Base-by-base conservation (phyloP, 1,140 invertebrate genomes). In the Drosophila leontia region DNA sequence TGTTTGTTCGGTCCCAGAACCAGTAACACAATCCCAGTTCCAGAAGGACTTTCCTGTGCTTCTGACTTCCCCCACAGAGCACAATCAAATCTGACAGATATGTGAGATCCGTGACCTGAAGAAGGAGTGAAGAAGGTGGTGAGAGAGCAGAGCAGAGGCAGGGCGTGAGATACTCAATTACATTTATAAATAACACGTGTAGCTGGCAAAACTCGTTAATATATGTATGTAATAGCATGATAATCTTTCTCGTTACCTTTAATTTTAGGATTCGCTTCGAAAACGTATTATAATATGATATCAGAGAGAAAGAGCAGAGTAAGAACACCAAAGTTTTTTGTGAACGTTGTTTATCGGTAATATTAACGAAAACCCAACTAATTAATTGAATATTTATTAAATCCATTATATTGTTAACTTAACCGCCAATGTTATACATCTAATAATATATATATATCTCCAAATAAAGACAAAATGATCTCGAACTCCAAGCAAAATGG, bases 371-470 rank as follows among this genome's bases (percentile, higher is more conserved):
- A 62, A 57, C 62, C 62, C 34, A 69, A 69, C 61, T 53, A 69
- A 67, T 32, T 44, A 51, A 62, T 67, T 68, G 47, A 56, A 86
- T 47, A 79, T 59, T 58, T 70, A 60, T 65, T 63, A 80, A 67
- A 77, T 45, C 41, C 62, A 70, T 17, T 55, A 48, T 76, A 86
- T 79, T 86, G 82, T 82, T 86, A 86, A 76, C 67, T 82, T 86
- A 86, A 79, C 67, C 79, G 61, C 59, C 58, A 75, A 87, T 77
- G 83, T 87, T 87, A 85, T 67, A 67, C 47, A 57, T 62, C 57
- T 61, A 50, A 50, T 50, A 50, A 48, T 48, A 48, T 47, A 60
- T 44, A 44, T 61, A 61, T 62, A 62, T 75, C 57, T 79, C 70
- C 51, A 65, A 79, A 74, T 68, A 69, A 84, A 69, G 61, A 59